phyloP scores from a whole-genome alignment of 2,113 vertebrate species.

The Carassius auratus region DNA sequence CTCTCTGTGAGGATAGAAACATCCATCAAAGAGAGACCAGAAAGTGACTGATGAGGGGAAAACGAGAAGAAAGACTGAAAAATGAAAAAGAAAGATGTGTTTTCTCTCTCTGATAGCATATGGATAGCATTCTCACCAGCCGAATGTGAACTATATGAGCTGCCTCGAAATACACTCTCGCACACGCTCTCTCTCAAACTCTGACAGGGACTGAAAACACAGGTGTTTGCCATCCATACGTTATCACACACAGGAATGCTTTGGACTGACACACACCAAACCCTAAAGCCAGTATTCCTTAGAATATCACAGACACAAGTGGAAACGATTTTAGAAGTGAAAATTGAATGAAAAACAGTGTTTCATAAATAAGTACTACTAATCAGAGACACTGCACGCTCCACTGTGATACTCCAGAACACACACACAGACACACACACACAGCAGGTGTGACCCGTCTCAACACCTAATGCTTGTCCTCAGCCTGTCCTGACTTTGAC shows the following conservation, averaged over 20 bases:
- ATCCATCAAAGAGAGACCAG: conserved; percentile 42
- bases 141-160: background rate
- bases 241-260: conserved; percentile 6
- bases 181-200: background rate
- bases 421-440: conserved; percentile 11
- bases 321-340: background rate
- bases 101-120: conserved; percentile 51
- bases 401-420: background rate
- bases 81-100: conserved; percentile 52
- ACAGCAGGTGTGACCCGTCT: conserved; percentile 8
- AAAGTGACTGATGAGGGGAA: conserved; percentile 30
- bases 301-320: background rate
- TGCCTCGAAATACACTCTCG: background rate
- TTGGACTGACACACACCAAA: background rate
- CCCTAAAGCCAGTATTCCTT: conserved; percentile 3
- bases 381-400: background rate
- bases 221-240: conserved; percentile 35
- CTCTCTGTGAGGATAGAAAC: conserved; percentile 35
- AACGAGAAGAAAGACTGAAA: conserved; percentile 45
- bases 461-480: conserved; percentile 22
- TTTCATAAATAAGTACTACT: background rate
- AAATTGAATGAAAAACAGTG: background rate
- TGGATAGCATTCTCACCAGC: conserved; percentile 50
- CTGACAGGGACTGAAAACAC: conserved; percentile 4
- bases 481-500: conserved; percentile 38